Base-by-base conservation (phyloP, 2,797 vertebrate genomes). In the Sebastes matsubarae region DNA sequence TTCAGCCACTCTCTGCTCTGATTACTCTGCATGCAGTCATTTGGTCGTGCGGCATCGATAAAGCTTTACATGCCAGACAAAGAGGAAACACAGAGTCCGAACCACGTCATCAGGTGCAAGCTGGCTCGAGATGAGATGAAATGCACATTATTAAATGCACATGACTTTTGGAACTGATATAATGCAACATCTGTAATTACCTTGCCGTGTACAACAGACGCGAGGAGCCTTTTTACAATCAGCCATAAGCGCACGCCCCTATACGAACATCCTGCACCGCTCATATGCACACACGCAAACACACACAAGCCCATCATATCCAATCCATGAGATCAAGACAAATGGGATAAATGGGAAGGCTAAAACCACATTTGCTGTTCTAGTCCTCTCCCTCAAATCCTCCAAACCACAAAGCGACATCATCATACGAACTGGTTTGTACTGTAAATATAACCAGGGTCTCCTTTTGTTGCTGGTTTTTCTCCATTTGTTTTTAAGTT, bases 391-490 rank as follows among this genome's bases (percentile, higher is more conserved):
- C 78, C 67, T 68, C 69, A 81, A 87, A 83, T 82, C 80, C 77
- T 52, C 58, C 83, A 70, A 84, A 91, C 81, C 87, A 65, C 83
- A 69, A 65, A 85, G 74, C 75, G 72, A 82, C 83, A 91, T 93
- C 93, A 93, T 93, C 93, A 81, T 82, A 88, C 82, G 75, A 87
- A 87, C 83, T 81, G 90, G 77, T 92, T 90, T 83, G 72, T 73
- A 2, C 5, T 64, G 66, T 87, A 91, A 90, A 91, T 91, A 86
- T 71, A 91, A 70, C 83, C 77, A 77, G 46, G 79, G 66, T 83
- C 77, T 83, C 75, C 61, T 84, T 74, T 75, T 71, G 68, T 83
- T 76, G 72, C 80, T 82, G 46, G 16, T 81, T 90, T 76, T 82
- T 63, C 82, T 72, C 12, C 22, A n/a, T 87, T 24, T 70, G 57